Evolutionary conservation across 2,888 invertebrate species (phyloP).

Genomic region (Drosophila infuscata): DNA sequence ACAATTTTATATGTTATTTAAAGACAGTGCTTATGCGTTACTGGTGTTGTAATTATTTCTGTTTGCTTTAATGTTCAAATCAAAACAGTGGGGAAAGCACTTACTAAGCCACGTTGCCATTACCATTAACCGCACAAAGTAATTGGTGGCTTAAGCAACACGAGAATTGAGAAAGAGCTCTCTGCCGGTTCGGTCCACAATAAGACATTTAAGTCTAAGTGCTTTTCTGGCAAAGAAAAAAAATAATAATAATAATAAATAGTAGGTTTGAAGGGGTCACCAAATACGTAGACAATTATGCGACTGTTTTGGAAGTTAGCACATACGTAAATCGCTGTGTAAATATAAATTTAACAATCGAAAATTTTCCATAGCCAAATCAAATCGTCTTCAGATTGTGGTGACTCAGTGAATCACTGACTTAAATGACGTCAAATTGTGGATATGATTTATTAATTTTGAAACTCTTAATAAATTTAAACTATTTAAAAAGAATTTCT

Average conservation of each 20-base stretch:
- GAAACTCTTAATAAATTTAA: neutral
- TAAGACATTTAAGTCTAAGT: constrained; percentile 43
- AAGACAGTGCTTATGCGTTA: neutral
- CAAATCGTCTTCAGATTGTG: constrained; percentile 9
- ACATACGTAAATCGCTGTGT: constrained; percentile 14
- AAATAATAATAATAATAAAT: neutral
- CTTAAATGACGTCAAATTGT: constrained; percentile 16
- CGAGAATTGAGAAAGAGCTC: constrained; percentile 30
- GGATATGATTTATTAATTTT: neutral
- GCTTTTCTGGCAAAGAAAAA: constrained; percentile 26
- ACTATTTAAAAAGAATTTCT: neutral
- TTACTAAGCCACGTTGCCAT: constrained; percentile 52
- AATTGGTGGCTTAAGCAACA: constrained; percentile 61
- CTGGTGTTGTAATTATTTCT: constrained; percentile 16
- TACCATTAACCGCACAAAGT: constrained; percentile 64
- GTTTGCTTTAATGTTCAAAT: constrained; percentile 9
- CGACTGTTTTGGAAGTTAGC: constrained; percentile 26
- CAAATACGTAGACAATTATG: constrained; percentile 32
- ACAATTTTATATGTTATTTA: constrained; percentile 25
- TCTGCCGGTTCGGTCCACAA: constrained; percentile 4
- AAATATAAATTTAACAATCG: constrained; percentile 30
- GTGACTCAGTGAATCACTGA: constrained; percentile 10
- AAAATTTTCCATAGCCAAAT: constrained; percentile 49
- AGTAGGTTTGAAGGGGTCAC: neutral
- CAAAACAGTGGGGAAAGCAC: constrained; percentile 63